Conservation (phyloP, 2,797 vertebrate genomes). For the Phrynocephalus forsythii region DNA sequence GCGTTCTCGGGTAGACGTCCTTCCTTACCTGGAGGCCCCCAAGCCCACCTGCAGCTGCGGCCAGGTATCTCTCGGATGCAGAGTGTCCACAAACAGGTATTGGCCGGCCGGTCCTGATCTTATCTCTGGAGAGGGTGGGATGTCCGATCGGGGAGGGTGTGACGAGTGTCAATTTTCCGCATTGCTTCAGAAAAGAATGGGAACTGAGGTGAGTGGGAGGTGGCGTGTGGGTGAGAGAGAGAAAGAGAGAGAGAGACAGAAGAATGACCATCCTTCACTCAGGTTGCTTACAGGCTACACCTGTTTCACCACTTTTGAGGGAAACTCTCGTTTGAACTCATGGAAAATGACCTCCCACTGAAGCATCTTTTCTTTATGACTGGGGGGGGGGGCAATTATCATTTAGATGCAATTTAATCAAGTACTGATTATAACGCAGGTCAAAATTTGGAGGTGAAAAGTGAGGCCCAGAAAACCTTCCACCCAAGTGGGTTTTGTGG, state of each 20-base stretch:
- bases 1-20: background rate
- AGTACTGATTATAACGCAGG: no score
- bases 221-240: background rate
- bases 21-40: background rate
- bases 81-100: background rate
- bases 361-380: background rate
- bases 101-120: slow-evolving; percentile 37
- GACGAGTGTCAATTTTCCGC: slow-evolving; percentile 34
- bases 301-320: background rate
- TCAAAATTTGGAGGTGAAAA: no score
- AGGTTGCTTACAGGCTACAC: background rate
- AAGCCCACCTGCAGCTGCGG: background rate
- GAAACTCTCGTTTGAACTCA: background rate
- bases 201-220: background rate
- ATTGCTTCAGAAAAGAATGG: background rate
- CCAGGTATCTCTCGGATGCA: slow-evolving; percentile 7
- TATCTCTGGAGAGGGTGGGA: slow-evolving; percentile 59
- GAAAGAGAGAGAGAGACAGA: background rate
- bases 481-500: no score
- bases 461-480: no score
- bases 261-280: background rate
- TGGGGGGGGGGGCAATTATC: background rate
- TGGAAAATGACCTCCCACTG: background rate
- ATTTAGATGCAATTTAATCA: no score
- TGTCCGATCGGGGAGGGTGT: slow-evolving; percentile 41